Base-by-base conservation (phyloP, 2,797 vertebrate genomes). In the Presbytis comata region DNA sequence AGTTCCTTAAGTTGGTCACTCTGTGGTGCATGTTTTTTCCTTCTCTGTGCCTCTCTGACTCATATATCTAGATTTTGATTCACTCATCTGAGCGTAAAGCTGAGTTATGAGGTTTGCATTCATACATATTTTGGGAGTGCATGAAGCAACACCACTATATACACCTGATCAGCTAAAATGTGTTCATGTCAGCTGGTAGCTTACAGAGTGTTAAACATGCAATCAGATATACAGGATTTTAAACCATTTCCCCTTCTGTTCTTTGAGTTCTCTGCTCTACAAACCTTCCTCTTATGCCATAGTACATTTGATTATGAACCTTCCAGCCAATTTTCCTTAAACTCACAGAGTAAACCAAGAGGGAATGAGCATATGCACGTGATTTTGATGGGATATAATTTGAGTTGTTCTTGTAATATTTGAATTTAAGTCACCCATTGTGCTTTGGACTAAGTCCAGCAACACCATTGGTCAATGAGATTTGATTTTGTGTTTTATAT, bases 331-430 rank as follows among this genome's bases (percentile, higher is more conserved):
- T 41, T 88, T 80, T 85, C 89, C 75, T 24, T 81, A 36, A 85
- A 92, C 79, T 88, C 93, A 81, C 85, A 89, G 91, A 85, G 57
- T 41, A 97, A 96, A 72, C 81, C 24, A 61, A 36, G 89, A 89
- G 10, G 55, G 53, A 61, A 39, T 33, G 16, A 85, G 55, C n/a
- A 2, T 46, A 26, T 75, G 13, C 28, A 14, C 88, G 72, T 88
- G 91, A 82, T 78, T 53, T 61, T 39, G 24, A 33, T 2, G 22
- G 57, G 67, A 30, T n/a, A 4, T 1, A 13, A 46, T 76, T 57
- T 33, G 46, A 91, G 33, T 26, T 72, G 12, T 44, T 21, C 70
- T 53, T 36, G 0, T 13, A 72, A 55, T 28, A 33, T 2, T 4
- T 7, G 44, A 46, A 53, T 22, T 26, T n/a, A 26, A 53, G 74